phyloP scores from a whole-genome alignment of 2,888 invertebrate genomes.

The Bombyx huttoni region DNA sequence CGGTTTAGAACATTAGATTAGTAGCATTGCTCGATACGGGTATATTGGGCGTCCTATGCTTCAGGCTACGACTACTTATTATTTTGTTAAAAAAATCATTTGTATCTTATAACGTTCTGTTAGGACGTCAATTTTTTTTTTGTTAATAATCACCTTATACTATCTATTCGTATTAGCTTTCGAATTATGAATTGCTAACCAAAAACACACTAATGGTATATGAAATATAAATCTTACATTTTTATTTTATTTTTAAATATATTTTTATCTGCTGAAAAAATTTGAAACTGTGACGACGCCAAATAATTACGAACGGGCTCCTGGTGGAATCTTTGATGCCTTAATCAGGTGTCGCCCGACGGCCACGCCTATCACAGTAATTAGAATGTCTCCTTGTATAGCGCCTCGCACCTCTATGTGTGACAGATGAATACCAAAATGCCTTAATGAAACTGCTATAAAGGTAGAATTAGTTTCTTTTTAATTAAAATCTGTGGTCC shows the following conservation, averaged over 20 bases:
- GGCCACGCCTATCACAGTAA: slow-evolving; percentile 46
- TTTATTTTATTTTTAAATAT: not conserved
- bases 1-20: too few relatives aligned
- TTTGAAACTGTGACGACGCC: slow-evolving; percentile 21
- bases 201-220: too few relatives aligned
- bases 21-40: too few relatives aligned
- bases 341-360: slow-evolving; percentile 51
- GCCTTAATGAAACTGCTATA: not conserved
- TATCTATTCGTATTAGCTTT: too few relatives aligned
- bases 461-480: not conserved
- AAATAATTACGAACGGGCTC: slow-evolving; percentile 45
- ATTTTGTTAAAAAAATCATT: too few relatives aligned
- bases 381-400: slow-evolving; percentile 46
- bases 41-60: too few relatives aligned
- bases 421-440: slow-evolving; percentile 16
- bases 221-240: too few relatives aligned
- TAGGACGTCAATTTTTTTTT: too few relatives aligned
- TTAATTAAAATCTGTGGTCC: not conserved
- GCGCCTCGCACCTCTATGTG: slow-evolving; percentile 19
- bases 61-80: too few relatives aligned
- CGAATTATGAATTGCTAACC: too few relatives aligned
- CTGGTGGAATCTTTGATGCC: slow-evolving; percentile 44
- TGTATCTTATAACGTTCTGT: too few relatives aligned
- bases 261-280: not conserved
- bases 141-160: too few relatives aligned